A percentile compares a stretch with the other conserved stretches of the same genome.
Conservation (phyloP, 2,797 vertebrate genomes). For the Iguana delicatissima region DNA sequence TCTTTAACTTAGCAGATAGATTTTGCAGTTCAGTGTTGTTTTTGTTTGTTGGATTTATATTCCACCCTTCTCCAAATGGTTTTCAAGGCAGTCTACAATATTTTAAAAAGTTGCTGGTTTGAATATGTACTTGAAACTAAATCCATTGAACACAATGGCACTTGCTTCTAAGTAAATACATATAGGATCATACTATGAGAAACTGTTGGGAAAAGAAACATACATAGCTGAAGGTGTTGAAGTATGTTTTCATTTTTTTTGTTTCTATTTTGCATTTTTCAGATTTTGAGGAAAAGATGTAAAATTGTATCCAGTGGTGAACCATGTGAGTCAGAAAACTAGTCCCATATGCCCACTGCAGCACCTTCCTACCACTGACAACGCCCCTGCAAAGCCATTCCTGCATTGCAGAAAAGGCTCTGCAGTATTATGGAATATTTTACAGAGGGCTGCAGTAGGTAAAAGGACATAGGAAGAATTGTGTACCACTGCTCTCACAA, state of each 20-base stretch:
- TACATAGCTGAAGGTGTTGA: background rate
- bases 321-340: background rate
- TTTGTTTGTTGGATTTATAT: no score
- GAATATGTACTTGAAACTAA: no score
- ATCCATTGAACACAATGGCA: no score
- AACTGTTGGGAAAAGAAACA: no score
- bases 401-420: background rate
- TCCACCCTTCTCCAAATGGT: no score
- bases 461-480: background rate
- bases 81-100: no score
- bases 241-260: background rate
- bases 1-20: background rate
- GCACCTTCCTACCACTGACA: no score
- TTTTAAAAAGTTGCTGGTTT: no score
- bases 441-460: background rate
- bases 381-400: background rate
- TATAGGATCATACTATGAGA: no score
- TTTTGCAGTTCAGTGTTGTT: background rate
- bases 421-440: background rate
- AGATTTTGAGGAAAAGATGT: background rate
- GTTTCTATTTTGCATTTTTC: background rate
- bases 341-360: no score
- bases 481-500: no score
- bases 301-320: background rate
- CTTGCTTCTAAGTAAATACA: no score